Evolutionary conservation across 2,797 vertebrate species (phyloP).

Genomic region (Sebastes elongatus): DNA sequence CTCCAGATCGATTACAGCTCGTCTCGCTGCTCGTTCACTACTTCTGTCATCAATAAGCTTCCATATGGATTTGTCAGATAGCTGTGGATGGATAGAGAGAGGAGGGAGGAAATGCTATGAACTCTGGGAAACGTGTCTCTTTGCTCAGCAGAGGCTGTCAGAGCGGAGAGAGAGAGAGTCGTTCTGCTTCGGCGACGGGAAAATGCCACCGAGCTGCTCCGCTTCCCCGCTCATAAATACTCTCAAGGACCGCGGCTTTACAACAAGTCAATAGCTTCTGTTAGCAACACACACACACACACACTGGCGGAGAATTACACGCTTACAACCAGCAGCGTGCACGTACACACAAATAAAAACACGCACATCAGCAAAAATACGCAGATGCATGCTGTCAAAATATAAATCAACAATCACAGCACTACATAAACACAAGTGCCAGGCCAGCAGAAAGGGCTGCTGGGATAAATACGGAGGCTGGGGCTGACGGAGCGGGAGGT

Average conservation of each 20-base stretch:
- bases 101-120: conserved; percentile 21
- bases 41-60: conserved; percentile 48
- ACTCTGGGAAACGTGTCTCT: conserved; percentile 66
- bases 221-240: conserved; percentile 79
- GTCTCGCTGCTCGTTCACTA: conserved; percentile 28
- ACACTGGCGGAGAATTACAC: conserved; percentile 21
- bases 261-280: conserved; percentile 81
- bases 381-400: conserved; percentile 83
- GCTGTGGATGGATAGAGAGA: conserved; percentile 36
- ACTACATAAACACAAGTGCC: conserved; percentile 82
- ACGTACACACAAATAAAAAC: conserved; percentile 49
- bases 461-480: conserved; percentile 55
- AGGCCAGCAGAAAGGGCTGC: conserved; percentile 79
- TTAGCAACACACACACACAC: conserved; percentile 61
- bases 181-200: conserved; percentile 67
- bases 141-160: conserved; percentile 64
- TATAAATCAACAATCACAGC: conserved; percentile 84
- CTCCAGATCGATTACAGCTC: conserved; percentile 29
- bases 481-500: conserved; percentile 49
- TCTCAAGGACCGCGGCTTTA: conserved; percentile 78
- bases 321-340: conserved; percentile 4
- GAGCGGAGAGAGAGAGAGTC: conserved; percentile 55
- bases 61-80: conserved; percentile 55
- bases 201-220: conserved; percentile 73
- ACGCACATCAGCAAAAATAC: conserved; percentile 79